phyloP scores from a whole-genome alignment of 1,140 invertebrate genomes.

The Mactra quadrangularis region DNA sequence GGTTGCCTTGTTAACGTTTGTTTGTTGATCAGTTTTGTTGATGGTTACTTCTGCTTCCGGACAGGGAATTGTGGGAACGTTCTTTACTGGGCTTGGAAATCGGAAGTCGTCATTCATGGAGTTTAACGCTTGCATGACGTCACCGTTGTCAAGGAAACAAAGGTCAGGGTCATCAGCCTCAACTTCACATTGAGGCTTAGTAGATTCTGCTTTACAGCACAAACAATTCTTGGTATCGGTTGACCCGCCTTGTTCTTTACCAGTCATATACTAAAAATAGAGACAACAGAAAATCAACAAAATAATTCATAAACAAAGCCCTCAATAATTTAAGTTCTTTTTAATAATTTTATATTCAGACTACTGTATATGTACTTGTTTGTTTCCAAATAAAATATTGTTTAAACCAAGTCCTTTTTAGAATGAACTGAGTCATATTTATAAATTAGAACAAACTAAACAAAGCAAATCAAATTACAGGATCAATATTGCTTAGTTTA shows the following conservation, averaged over 20 bases:
- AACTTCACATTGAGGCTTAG: neutral
- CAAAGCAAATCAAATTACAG: too few species aligned
- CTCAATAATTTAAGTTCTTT: too few species aligned
- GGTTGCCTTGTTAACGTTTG: neutral
- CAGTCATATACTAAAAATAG: slow-evolving; percentile 34
- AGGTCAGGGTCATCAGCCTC: slow-evolving; percentile 11
- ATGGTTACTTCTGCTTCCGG: neutral
- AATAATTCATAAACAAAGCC: too few species aligned
- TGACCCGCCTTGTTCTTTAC: neutral
- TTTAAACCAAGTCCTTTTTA: too few species aligned
- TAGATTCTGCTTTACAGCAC: slow-evolving; percentile 40
- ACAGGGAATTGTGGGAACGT: neutral
- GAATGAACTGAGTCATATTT: too few species aligned
- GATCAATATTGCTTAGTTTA: too few species aligned
- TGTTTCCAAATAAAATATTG: too few species aligned
- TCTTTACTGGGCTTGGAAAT: slow-evolving; percentile 27
- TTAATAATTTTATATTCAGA: too few species aligned
- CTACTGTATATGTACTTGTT: too few species aligned
- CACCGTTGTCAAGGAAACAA: slow-evolving; percentile 33
- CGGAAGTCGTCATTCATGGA: slow-evolving; percentile 25
- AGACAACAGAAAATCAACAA: too few species aligned
- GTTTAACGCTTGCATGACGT: neutral
- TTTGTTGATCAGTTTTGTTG: neutral
- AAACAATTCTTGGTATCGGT: neutral
- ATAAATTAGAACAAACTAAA: too few species aligned